Conservation (phyloP, 2,888 invertebrate species). For the Antheraea yamamai region DNA sequence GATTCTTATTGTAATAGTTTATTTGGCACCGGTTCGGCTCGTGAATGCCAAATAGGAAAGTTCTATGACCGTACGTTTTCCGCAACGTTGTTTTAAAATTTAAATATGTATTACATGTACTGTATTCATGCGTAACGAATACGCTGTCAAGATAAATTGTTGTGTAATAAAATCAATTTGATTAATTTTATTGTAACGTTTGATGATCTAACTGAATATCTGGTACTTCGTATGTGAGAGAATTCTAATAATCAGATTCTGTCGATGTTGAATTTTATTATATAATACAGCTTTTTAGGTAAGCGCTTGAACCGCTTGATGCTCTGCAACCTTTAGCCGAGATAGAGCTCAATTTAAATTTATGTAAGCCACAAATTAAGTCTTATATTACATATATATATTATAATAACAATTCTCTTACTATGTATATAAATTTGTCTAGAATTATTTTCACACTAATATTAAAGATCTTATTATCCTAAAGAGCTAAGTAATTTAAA, state of each 20-base stretch:
- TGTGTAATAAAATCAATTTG: conserved; percentile 46
- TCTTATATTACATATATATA: no score
- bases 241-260: background rate
- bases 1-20: conserved; percentile 75
- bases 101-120: conserved; percentile 46
- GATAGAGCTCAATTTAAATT: no score
- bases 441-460: no score
- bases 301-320: no score
- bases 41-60: conserved; percentile 76
- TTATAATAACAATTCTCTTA: no score
- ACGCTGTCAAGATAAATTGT: conserved; percentile 36
- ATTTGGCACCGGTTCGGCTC: conserved; percentile 69
- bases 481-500: no score
- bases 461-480: no score
- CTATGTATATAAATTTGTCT: no score
- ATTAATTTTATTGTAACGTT: conserved; percentile 22
- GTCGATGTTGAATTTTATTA: background rate
- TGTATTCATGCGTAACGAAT: conserved; percentile 38
- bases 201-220: background rate
- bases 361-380: no score
- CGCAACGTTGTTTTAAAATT: conserved; percentile 40
- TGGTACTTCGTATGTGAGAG: background rate
- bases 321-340: no score
- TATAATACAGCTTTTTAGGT: no score
- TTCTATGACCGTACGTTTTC: conserved; percentile 66